Evolutionary conservation across 2,113 vertebrate species (phyloP), one percentile per base, ranked within the genome.

Genomic region (Corvus moneduloides): DNA sequence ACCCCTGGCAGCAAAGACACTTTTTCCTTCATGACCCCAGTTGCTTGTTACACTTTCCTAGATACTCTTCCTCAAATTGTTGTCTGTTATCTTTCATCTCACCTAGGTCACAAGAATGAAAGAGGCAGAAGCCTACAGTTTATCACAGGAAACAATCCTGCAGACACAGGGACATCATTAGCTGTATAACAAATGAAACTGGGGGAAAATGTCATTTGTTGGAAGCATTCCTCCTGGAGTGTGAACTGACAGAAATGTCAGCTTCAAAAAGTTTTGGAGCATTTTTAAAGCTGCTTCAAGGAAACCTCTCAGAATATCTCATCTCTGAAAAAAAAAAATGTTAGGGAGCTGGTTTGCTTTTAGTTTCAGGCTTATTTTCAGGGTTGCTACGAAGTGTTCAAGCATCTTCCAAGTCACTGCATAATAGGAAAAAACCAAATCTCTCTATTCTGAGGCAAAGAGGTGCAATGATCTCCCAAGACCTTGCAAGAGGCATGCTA

Each of bases 81-180:
- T 84, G 46, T 46, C 24, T 16, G 33, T 80, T 84, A 93, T 83
- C 79, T 80, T 80, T 79, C 23, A 69, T 77, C 67, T 86, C 59
- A 88, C 35, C 72, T 77, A 35, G 49, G 72, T 74, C 85, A 88
- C 39, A 71, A 27, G 43, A 80, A 86, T 21, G 12, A 83, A 79
- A 83, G 72, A 59, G 71, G 54, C 2, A 7, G 58, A 69, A 95
- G 67, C 37, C 44, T 46, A 58, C 0, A n/a, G 26, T 19, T 79
- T 69, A 88, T 93, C 82, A 80, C 58, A 66, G 58, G 71, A 96
- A 94, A 83, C 58, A 93, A 85, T 63, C 41, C 46, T 83, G 55
- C 59, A 74, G 81, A 66, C 24, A 83, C 4, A 80, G 43, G 33
- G 48, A n/a, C 51, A 90, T 66, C 35, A 69, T 82, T 85, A 75